A percentile compares a stretch with the other conserved stretches of the same genome.
phyloP scores from a whole-genome alignment of 2,797 vertebrate species.

The Notolepis coatsorum region DNA sequence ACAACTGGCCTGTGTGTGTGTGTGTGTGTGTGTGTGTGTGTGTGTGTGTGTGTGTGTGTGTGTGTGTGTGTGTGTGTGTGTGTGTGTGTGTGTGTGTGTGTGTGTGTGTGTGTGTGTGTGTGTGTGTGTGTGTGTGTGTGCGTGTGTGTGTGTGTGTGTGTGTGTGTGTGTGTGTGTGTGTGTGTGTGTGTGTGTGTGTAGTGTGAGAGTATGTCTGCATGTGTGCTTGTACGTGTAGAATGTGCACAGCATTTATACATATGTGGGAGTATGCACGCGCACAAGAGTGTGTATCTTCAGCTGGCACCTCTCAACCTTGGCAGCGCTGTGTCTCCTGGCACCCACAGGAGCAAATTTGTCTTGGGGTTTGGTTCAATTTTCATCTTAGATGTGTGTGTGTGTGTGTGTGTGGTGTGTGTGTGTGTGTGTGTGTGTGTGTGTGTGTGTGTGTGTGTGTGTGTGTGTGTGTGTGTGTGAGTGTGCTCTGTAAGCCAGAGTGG shows the following conservation, averaged over 20 bases:
- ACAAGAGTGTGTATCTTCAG: constrained; percentile 57
- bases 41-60: too few species aligned
- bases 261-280: too few species aligned
- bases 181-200: constrained; percentile 21
- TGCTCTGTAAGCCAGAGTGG: constrained; percentile 70
- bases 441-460: constrained; percentile 33
- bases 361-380: constrained; percentile 84
- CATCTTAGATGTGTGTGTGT: constrained; percentile 63
- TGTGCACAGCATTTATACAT: too few species aligned
- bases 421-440: neutral
- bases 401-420: too few species aligned
- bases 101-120: constrained; percentile 27
- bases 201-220: constrained; percentile 39
- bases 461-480: constrained; percentile 4
- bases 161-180: constrained; percentile 43
- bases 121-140: constrained; percentile 43
- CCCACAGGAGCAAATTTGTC: constrained; percentile 84
- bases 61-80: too few species aligned
- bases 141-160: constrained; percentile 18
- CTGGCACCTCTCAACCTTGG: constrained; percentile 73
- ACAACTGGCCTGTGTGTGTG: too few species aligned
- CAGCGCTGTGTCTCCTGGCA: constrained; percentile 83
- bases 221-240: too few species aligned
- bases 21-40: too few species aligned
- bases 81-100: too few species aligned